Percentiles rank a stretch among this genome's conserved stretches.
These are phyloP conservation scores for Lithophane ornitopus DNA, from an alignment of 2,888 invertebrate genomes.

Conservation along the genomic window DNA sequence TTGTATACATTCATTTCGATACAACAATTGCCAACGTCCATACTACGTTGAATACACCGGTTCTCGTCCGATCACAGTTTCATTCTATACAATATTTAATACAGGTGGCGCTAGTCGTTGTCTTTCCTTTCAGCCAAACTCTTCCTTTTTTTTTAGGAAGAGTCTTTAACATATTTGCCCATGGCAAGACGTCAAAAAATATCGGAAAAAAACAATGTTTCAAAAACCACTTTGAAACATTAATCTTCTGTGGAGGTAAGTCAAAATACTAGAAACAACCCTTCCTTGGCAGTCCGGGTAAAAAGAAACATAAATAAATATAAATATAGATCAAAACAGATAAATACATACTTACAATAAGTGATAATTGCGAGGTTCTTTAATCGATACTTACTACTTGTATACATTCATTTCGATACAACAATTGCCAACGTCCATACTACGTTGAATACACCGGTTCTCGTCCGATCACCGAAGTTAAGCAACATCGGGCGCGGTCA, in stretches of 20 bases:
- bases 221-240: background rate
- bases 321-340: background rate
- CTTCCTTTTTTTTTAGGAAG: background rate
- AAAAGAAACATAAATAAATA: background rate
- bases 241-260: no score
- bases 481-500: conserved; percentile 86
- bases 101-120: conserved; percentile 50
- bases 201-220: no score
- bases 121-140: background rate
- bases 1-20: rapidly evolving
- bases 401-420: rapidly evolving
- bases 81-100: background rate
- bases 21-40: conserved; percentile 69
- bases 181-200: no score
- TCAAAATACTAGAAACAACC: no score
- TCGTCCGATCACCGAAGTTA: conserved; percentile 88
- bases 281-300: no score
- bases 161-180: background rate
- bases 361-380: background rate
- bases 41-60: conserved; percentile 84
- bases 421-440: conserved; percentile 75
- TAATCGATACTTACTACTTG: background rate
- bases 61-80: conserved; percentile 84
- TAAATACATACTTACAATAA: background rate
- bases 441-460: conserved; percentile 85